Evolutionary conservation across 2,797 vertebrate genomes (phyloP).

Genomic region (Lemur catta): DNA sequence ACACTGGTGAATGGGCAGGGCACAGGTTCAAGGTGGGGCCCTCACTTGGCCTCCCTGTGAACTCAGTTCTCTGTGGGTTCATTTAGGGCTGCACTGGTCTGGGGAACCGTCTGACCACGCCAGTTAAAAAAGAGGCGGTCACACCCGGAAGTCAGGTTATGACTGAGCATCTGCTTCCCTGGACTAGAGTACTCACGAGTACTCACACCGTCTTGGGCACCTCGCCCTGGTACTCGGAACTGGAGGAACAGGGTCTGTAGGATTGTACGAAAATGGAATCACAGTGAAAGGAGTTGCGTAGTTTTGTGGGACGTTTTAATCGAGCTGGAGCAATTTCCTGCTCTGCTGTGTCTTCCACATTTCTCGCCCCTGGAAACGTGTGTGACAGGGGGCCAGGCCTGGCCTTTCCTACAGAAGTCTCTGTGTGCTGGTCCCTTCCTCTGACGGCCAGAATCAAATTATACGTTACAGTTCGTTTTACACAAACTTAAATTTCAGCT

Average conservation of each 20-base stretch:
- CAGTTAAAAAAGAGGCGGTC: background rate
- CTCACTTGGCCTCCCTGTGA: background rate
- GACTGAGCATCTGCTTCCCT: background rate
- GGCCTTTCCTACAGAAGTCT: background rate
- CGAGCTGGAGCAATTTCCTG: background rate
- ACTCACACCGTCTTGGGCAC: background rate
- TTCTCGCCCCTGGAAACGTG: background rate
- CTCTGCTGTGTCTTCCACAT: background rate
- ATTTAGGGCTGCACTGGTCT: background rate
- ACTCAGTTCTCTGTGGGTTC: background rate
- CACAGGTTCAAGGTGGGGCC: background rate
- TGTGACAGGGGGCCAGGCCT: fast-evolving
- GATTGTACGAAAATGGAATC: background rate
- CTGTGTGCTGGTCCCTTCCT: background rate
- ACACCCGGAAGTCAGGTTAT: background rate
- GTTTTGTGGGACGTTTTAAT: background rate
- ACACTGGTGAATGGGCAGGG: background rate
- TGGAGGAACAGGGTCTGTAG: background rate
- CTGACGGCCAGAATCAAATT: background rate
- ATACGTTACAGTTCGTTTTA: background rate
- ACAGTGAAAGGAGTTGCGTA: background rate
- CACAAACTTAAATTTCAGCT: background rate
- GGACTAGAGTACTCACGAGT: background rate
- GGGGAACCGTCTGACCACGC: background rate
- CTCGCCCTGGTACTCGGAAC: background rate